Evolutionary conservation across 2,888 invertebrate genomes (phyloP), one percentile per base, ranked within the genome.

Genomic region (Pristionchus exspectatus): DNA sequence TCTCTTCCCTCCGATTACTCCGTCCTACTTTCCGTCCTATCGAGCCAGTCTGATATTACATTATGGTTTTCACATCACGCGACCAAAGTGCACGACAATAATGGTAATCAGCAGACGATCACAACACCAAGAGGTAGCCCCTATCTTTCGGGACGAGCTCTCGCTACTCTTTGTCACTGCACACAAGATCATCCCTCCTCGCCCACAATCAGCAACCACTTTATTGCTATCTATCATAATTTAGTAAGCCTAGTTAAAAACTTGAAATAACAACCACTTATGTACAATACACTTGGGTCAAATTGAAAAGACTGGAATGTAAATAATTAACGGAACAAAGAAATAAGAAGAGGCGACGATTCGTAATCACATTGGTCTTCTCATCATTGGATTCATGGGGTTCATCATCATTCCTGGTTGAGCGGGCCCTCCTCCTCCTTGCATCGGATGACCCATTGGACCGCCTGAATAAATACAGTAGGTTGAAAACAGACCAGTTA

Each of bases 361-460:
- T 5, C n/a, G 27, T 12, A 12, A n/a, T 84, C 59, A 84, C 59
- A 59, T 56, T 12, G 59, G 84, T 84, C 84, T 84, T 84, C 84
- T 84, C 56, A 84, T 84, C 84, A 84, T 84, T 12, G 59, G 50
- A 56, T 59, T 84, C 59, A 56, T 63, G 38, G 50, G 83, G 27
- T 59, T 33, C 84, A 84, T 84, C 84, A 84, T 84, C 56, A 84
- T 63, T 56, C 59, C 59, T 33, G 84, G 56, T 50, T 84, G 81
- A 38, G 38, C 38, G 4, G 74, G 74, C 18, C 74, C 74, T 74
- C 74, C 74, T 38, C 74, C 74, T 44, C 30, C 27, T 33, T 44
- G 81, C 81, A 81, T 81, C 24, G 18, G 38, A 50, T 84, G 83
- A 27, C 83, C 83, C 83, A 56, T 33, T 14, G 27, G 50, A 56